Conservation (phyloP, 2,888 invertebrate genomes). For the Chalcosyrphus nemorum region DNA sequence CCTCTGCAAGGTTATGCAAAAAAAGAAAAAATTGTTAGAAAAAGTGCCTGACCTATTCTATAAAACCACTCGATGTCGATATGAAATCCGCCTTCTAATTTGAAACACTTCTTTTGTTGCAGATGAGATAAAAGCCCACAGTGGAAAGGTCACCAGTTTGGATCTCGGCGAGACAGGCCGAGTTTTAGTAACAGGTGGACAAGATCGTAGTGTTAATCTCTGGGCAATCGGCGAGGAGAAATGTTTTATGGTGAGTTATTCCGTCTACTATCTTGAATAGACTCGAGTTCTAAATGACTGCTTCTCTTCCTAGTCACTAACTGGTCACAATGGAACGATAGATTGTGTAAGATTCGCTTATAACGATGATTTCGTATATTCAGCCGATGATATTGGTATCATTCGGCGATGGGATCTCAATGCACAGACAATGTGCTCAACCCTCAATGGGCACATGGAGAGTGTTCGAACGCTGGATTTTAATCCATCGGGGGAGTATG, state of each 20-base stretch:
- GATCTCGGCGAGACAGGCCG: conserved; percentile 82
- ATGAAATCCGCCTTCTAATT: conserved; percentile 22
- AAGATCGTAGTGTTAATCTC: conserved; percentile 97
- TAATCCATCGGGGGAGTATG: conserved; percentile 97
- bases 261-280: too few species aligned
- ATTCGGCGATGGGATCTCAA: conserved; percentile 98
- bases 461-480: conserved; percentile 96
- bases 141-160: conserved; percentile 81
- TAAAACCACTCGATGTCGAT: not conserved
- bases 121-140: conserved; percentile 82
- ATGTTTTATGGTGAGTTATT: conserved; percentile 94
- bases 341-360: conserved; percentile 97
- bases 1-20: conserved; percentile 72
- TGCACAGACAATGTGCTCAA: conserved; percentile 83
- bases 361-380: conserved; percentile 96
- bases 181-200: conserved; percentile 88
- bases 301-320: conserved; percentile 87
- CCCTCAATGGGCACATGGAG: conserved; percentile 86
- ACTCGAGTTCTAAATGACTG: not conserved
- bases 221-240: conserved; percentile 98
- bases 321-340: conserved; percentile 96
- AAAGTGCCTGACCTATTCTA: not conserved
- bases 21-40: not conserved
- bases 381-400: conserved; percentile 96
- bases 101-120: conserved; percentile 41